A percentile compares a stretch with the other conserved stretches of the same genome.
Conservation (phyloP, 2,113 vertebrate species). For the Otolemur garnettii region DNA sequence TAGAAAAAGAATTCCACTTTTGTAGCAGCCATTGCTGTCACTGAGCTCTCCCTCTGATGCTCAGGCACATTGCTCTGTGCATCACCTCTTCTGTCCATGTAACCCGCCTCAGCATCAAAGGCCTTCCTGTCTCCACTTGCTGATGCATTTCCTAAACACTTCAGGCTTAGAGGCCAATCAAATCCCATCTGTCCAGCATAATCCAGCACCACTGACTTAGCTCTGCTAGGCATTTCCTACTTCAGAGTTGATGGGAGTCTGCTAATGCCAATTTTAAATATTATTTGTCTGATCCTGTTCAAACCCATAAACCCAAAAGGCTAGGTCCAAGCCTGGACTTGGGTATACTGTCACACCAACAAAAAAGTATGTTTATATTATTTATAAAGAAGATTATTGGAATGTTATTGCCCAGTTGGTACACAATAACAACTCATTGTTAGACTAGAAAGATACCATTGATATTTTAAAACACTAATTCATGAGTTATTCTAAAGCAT, state of each 20-base stretch:
- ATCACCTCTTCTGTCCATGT: not conserved
- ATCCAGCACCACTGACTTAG: not conserved
- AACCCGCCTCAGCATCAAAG: not conserved
- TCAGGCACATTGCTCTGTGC: not conserved
- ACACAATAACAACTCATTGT: not conserved
- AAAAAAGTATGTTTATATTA: conserved; percentile 15
- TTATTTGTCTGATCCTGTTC: not conserved
- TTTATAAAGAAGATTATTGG: not conserved
- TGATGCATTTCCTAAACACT: conserved; percentile 47
- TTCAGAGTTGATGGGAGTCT: not conserved
- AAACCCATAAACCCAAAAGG: not conserved
- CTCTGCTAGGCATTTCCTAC: not conserved
- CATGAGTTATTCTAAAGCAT: not conserved
- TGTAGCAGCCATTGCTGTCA: not conserved
- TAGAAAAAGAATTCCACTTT: conserved; percentile 46
- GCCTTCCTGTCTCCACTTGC: conserved; percentile 13
- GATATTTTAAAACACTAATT: not conserved
- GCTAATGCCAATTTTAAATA: conserved; percentile 35
- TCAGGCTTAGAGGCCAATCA: not conserved
- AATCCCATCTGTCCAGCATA: not conserved
- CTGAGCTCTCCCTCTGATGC: not conserved
- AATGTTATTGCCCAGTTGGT: not conserved
- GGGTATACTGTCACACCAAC: not conserved
- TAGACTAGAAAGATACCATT: not conserved
- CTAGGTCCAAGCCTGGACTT: not conserved